Base-by-base conservation (phyloP, 2,797 vertebrate species). In the Amniataba percoides region DNA sequence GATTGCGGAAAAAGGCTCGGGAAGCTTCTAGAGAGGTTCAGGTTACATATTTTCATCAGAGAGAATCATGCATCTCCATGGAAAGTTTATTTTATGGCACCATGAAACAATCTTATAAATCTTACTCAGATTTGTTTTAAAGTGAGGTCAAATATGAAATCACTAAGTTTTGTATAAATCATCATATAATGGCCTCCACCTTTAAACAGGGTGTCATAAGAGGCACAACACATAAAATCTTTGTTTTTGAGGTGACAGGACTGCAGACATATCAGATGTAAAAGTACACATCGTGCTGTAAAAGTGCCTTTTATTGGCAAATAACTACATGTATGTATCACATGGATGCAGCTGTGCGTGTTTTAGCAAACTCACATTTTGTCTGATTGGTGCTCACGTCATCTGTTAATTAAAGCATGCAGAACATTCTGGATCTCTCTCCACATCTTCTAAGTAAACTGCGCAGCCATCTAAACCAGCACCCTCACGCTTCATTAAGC, bases 41-140 rank as follows among this genome's bases (percentile, higher is more conserved):
- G 9, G 58, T 51, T 66, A 59, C 53, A 76, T 68, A 43, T 5
- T 52, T 67, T 60, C 15, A 60, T 1, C 7, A 18, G 16, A 49
- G 51, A 49, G 46, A 65, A 40, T 36, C 36, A 14, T 8, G 0
- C 5, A 15, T 21, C 13, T 34, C 3, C 3, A 55, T 23, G 49
- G 19, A 7, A 8, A 31, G n/a, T 52, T 61, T 51, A n/a, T 61
- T 52, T 57, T 16, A n/a, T 42, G 36, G 15, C 23, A 16, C 11
- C 21, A 31, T 27, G 3, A 57, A n/a, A 39, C 1, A 12, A 19
- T 39, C 48, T 46, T 42, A 43, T 3, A 31, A 55, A 55, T 45
- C 19, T 31, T 31, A 3, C 27, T 31, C 1, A 21, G 3, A 46
- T 18, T 15, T 55, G 2, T 13, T 27, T 56, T 11, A 39, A 48